Conservation (phyloP, 2,888 invertebrate genomes). For the Clostera curtula region DNA sequence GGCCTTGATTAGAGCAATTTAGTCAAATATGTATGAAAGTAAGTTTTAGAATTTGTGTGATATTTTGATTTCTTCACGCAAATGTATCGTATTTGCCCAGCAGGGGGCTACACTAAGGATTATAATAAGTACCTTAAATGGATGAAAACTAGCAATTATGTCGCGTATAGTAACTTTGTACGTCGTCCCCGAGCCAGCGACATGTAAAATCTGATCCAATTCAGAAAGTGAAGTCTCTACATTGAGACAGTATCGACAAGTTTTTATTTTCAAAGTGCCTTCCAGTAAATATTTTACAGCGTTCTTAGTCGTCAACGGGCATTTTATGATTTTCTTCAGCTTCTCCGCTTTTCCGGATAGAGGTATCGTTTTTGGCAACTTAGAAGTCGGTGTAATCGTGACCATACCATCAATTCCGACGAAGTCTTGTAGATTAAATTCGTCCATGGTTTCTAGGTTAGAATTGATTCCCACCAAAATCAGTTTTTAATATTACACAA, state of each 20-base stretch:
- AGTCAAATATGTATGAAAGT: too few species aligned
- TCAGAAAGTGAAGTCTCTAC: conserved; percentile 38
- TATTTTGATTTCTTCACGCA: too few species aligned
- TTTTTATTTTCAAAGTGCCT: conserved; percentile 42
- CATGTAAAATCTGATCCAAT: conserved; percentile 46
- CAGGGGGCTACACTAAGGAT: not conserved
- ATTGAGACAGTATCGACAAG: conserved; percentile 56
- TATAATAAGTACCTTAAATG: conserved; percentile 43
- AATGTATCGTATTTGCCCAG: too few species aligned
- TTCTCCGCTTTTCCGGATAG: not conserved
- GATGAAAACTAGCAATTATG: conserved; percentile 57
- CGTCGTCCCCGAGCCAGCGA: conserved; percentile 38
- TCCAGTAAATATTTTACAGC: conserved; percentile 48
- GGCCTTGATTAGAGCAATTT: too few species aligned
- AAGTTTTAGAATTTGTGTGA: too few species aligned
- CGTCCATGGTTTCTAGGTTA: too few species aligned
- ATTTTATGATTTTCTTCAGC: not conserved
- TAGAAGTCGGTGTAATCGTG: not conserved
- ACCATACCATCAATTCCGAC: too few species aligned
- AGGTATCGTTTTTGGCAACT: too few species aligned
- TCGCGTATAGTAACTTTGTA: conserved; percentile 52
- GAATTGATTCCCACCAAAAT: too few species aligned
- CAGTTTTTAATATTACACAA: too few species aligned
- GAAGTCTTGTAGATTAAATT: too few species aligned
- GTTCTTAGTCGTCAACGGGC: conserved; percentile 44